Conservation (phyloP, 2,113 vertebrate genomes). For the Epinephelus cyanopodus region DNA sequence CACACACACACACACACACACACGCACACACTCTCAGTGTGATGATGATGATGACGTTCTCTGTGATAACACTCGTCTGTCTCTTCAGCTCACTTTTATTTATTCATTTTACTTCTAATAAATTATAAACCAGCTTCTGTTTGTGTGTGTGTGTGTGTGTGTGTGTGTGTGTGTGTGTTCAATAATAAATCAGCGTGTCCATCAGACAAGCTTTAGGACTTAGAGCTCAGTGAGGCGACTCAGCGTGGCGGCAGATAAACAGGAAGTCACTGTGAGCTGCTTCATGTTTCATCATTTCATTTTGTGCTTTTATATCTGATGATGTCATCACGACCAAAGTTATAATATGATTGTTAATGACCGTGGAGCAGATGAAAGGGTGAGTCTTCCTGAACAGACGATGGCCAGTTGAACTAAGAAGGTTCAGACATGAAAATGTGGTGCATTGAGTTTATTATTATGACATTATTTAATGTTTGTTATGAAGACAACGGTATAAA, state of each 20-base stretch:
- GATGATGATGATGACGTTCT: slow-evolving; percentile 28
- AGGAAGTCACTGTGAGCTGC: slow-evolving; percentile 21
- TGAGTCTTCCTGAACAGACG: too few relatives aligned
- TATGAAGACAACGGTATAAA: too few relatives aligned
- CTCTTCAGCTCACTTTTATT: slow-evolving; percentile 70
- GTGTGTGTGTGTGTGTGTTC: slow-evolving; percentile 44
- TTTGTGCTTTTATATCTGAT: slow-evolving; percentile 6
- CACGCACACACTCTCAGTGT: not conserved
- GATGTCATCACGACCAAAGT: not conserved
- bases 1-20: slow-evolving; percentile 2
- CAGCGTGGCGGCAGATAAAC: slow-evolving; percentile 56
- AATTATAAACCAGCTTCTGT: slow-evolving; percentile 67
- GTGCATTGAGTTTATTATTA: too few relatives aligned
- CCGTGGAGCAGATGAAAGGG: too few relatives aligned
- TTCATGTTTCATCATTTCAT: slow-evolving; percentile 9
- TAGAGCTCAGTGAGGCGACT: slow-evolving; percentile 50
- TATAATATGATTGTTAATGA: too few relatives aligned
- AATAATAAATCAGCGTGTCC: slow-evolving; percentile 75
- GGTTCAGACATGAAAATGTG: too few relatives aligned
- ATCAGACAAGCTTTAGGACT: slow-evolving; percentile 77
- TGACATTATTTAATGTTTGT: too few relatives aligned
- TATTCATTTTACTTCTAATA: slow-evolving; percentile 76
- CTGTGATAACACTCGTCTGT: slow-evolving; percentile 63
- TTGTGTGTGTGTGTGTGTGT: slow-evolving; percentile 37
- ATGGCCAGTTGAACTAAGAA: too few relatives aligned